Evolutionary conservation across 1,140 invertebrate species (phyloP), one percentile per base, ranked within the genome.

Genomic region (Aphaenogaster ashmeadi): DNA sequence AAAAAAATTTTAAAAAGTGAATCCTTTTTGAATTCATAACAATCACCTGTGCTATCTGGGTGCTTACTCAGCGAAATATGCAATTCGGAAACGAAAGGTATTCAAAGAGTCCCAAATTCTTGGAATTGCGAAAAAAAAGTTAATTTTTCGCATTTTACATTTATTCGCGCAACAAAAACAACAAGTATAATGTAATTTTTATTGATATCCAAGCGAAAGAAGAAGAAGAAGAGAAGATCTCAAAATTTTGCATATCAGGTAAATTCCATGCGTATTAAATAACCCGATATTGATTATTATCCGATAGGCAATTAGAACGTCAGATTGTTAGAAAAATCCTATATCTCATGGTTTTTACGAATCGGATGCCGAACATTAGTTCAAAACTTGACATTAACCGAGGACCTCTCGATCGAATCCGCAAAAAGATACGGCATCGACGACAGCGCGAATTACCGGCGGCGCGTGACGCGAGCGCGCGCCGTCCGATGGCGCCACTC

Each of bases 391-490:
- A 64, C 9, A 13, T n/a, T 15, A 52, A 8, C 15, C 3, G 36
- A 27, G 69, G 80, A 44, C 80, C 69, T 84, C 69, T 62, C 8
- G 69, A 84, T 13, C 54, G 6, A 27, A 13, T 0, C 50, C 33
- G 3, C 27, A 9, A 18, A n/a, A 4, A 33, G 36, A n/a, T 4
- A 11, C 33, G 7, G 27, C 38, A 0, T 18, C 15, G 3, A 9
- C 38, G 2, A 38, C 27, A n/a, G 18, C 27, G 15, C 21, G 52
- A 41, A 15, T 90, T 91, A 91, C 54, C 90, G 89, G 60, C 87
- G 11, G 21, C 1, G 4, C 6, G 2, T n/a, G 15, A 47, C 33
- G 27, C 50, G 18, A 33, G 36, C 3, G 15, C 11, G 21, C 3
- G 44, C 33, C 69, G 15, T 0, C 1, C 33, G 87, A 88, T 91